phyloP scores from a whole-genome alignment of 1,140 invertebrate species.

The Hirudo medicinalis region DNA sequence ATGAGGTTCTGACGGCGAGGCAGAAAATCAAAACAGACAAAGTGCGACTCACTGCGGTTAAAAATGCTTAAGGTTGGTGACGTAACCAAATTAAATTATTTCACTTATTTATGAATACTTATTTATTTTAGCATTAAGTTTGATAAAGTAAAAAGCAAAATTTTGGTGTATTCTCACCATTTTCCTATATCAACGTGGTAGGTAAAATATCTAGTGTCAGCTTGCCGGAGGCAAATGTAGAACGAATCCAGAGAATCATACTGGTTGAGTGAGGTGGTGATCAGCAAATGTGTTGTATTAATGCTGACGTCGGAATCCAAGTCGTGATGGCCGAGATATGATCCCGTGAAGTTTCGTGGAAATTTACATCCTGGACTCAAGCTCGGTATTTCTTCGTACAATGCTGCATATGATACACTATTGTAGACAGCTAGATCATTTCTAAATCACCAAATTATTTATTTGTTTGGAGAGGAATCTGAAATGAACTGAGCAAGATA shows the following conservation, averaged over 20 bases:
- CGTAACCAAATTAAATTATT: too few species aligned
- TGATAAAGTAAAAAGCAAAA: constrained; percentile 42
- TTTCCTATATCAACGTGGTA: constrained; percentile 84
- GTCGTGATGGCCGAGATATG: constrained; percentile 92
- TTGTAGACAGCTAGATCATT: too few species aligned
- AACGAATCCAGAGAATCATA: constrained; percentile 63
- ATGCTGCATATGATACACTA: too few species aligned
- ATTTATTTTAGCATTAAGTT: too few species aligned
- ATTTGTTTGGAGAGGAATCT: too few species aligned
- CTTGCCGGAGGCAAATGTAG: constrained; percentile 77
- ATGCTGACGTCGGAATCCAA: constrained; percentile 76
- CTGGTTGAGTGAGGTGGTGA: constrained; percentile 72
- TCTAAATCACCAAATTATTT: too few species aligned
- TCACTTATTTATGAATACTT: too few species aligned
- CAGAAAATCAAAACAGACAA: constrained; percentile 88
- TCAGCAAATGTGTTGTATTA: constrained; percentile 85
- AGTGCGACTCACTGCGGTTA: constrained; percentile 73
- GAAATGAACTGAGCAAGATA: too few species aligned
- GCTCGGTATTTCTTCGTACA: too few species aligned
- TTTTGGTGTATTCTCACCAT: constrained; percentile 52
- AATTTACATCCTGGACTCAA: constrained; percentile 63
- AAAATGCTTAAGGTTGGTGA: too few species aligned
- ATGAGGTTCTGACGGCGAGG: constrained; percentile 90
- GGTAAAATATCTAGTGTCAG: constrained; percentile 78
- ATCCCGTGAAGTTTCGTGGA: constrained; percentile 79